Evolutionary conservation across 2,113 vertebrate genomes (phyloP).

Genomic region (Actenoides lindsayi): DNA sequence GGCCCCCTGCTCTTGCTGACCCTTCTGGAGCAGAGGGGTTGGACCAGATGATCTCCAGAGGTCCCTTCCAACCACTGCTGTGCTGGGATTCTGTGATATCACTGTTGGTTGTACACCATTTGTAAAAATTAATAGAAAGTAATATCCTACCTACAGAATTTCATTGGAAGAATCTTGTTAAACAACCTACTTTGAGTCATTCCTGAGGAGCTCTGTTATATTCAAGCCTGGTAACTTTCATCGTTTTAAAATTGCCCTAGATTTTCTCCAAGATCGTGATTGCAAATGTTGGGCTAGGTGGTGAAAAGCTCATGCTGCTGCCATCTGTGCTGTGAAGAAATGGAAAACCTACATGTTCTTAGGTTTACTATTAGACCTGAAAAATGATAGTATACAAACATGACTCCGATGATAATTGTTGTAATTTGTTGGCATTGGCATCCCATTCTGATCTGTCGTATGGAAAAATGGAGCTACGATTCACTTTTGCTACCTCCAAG

Average conservation of each 20-base stretch:
- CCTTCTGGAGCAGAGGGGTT: no score
- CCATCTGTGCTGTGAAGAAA: constrained; percentile 60
- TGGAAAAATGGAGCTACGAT: neutral
- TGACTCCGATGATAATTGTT: constrained; percentile 14
- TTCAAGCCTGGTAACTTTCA: neutral
- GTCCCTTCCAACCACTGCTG: no score
- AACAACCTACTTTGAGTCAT: neutral
- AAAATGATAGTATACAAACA: neutral
- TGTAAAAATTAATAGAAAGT: neutral
- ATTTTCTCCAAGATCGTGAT: neutral
- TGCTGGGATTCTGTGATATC: neutral
- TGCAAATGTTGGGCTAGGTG: constrained; percentile 18
- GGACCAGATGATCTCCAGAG: no score
- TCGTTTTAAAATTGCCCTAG: neutral
- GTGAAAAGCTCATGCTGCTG: constrained; percentile 44
- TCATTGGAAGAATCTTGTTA: neutral
- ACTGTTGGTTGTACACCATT: fast-evolving
- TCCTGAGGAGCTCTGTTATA: neutral
- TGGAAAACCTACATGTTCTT: constrained; percentile 17
- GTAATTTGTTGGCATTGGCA: neutral
- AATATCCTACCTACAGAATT: neutral
- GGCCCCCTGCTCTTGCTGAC: no score
- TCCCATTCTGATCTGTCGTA: neutral
- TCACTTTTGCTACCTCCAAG: neutral
- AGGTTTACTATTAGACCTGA: constrained; percentile 23